Evolutionary conservation across 1,140 invertebrate genomes (phyloP), one percentile per base, ranked within the genome.

Genomic region (Lepidurus packardi): DNA sequence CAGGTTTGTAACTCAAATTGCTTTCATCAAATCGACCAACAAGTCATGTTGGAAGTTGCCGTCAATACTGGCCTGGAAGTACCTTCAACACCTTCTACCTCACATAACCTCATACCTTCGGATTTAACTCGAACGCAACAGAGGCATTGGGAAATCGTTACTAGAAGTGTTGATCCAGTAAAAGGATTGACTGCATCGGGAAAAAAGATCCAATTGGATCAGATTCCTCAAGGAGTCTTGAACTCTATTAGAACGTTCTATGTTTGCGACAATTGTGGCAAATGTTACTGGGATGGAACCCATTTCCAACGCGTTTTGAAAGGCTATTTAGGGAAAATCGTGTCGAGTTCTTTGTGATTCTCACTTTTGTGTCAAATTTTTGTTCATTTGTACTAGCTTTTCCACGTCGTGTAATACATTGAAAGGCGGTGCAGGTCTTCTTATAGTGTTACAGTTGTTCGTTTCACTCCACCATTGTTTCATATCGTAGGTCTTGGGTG

Each of bases 261-360:
- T 81, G 83, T 90, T 43, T 92, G 91, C 82, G 86, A 88, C 74
- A 81, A 82, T 10, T 92, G 91, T 83, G 91, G 91, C 1, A 89
- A 91, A 81, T 83, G 89, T 43, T 91, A 89, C 81, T 92, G 90
- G 90, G 87, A 89, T 80, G 90, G 90, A 1, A 85, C 84, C 0
- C 89, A 90, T 81, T 87, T 87, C 80, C 86, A 88, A 41, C 81
- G 84, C 73, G 84, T 86, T 4, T 78, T 89, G 1, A 82, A 82
- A 43, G 83, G 83, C 24, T 77, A 43, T 16, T 47, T 77, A 10
- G 43, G 75, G 2, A 45, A 77, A 43, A 0, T 77, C 21, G 21
- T 77, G 16, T 7, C 75, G 16, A 77, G 75, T 65, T 65, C 53
- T 6, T n/a, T n/a, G 0, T n/a, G 21, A n/a, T n/a, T 65, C 21